Evolutionary conservation across 2,113 vertebrate genomes (phyloP).

Genomic region (Cranoglanis bouderius): DNA sequence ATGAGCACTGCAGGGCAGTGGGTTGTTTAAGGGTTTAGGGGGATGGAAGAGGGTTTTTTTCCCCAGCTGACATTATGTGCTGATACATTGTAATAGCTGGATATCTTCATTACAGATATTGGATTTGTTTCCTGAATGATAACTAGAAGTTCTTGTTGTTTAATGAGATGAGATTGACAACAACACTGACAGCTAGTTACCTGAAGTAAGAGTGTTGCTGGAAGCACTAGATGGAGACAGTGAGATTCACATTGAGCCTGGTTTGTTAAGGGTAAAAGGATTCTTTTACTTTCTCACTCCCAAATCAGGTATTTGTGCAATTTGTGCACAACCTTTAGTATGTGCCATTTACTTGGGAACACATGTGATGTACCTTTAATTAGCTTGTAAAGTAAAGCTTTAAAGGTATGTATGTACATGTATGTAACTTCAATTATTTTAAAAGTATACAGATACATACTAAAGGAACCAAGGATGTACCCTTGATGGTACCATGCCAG

Average conservation of each 20-base stretch:
- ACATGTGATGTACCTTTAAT: not conserved
- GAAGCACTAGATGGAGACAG: slow-evolving; percentile 74
- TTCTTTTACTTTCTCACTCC: not conserved
- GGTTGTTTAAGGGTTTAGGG: slow-evolving; percentile 12
- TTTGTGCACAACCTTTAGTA: not conserved
- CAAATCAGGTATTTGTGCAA: not conserved
- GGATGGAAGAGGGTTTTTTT: not conserved
- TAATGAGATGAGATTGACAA: slow-evolving; percentile 10
- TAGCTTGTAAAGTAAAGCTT: not conserved
- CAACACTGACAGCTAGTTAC: slow-evolving; percentile 35
- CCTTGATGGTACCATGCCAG: not conserved
- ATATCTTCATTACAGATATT: slow-evolving; percentile 36
- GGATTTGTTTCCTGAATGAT: slow-evolving; percentile 14
- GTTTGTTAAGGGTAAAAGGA: not conserved
- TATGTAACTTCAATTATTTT: not conserved
- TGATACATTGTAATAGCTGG: slow-evolving; percentile 38
- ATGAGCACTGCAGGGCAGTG: slow-evolving; percentile 34
- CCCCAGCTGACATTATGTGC: slow-evolving; percentile 37
- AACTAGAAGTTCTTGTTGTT: slow-evolving; percentile 48
- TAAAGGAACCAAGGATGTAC: not conserved
- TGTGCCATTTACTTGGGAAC: not conserved
- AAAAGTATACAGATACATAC: not conserved
- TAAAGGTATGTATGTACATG: not conserved
- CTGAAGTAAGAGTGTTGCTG: slow-evolving; percentile 27
- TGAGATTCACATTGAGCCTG: slow-evolving; percentile 46